Evolutionary conservation across 2,888 invertebrate genomes (phyloP).

Genomic region (Rhogogaster chlorosoma): DNA sequence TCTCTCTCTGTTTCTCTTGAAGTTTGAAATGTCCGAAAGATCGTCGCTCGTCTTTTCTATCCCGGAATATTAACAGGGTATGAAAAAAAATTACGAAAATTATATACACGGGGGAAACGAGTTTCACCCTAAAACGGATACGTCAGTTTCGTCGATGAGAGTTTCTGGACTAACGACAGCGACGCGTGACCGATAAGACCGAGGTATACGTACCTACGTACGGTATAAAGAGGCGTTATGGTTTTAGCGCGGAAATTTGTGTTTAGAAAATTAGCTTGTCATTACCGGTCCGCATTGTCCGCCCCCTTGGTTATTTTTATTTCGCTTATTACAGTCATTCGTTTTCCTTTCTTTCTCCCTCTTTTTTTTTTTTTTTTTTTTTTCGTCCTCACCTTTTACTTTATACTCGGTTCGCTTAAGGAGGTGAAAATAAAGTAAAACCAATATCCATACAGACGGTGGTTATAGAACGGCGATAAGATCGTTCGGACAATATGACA

Average conservation of each 20-base stretch:
- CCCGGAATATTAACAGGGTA: not conserved
- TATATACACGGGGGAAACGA: not conserved
- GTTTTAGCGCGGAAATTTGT: constrained; percentile 68
- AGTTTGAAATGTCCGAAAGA: not conserved
- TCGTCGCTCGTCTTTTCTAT: not conserved
- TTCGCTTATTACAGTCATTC: not conserved
- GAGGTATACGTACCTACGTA: not conserved
- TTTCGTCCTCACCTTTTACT: not conserved
- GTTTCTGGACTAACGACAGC: constrained; percentile 62
- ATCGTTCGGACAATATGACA: not conserved
- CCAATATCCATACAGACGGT: not conserved
- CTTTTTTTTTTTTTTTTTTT: not conserved
- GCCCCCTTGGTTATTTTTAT: not conserved
- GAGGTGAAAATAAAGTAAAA: not conserved
- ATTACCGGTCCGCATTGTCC: constrained; percentile 48
- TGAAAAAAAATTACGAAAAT: not conserved
- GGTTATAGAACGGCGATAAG: not conserved
- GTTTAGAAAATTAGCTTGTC: constrained; percentile 73
- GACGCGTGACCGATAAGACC: constrained; percentile 67
- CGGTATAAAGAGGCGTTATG: constrained; percentile 56
- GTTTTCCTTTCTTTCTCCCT: not conserved
- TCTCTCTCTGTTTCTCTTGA: not conserved
- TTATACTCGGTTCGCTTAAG: not conserved
- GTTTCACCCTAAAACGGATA: not conserved
- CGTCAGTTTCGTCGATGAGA: not conserved